Percentiles rank a stretch among this genome's conserved stretches.
Evolutionary conservation across 64 coral and sea anemone species (phyloP).

Genomic region (Montipora efflorescens): DNA sequence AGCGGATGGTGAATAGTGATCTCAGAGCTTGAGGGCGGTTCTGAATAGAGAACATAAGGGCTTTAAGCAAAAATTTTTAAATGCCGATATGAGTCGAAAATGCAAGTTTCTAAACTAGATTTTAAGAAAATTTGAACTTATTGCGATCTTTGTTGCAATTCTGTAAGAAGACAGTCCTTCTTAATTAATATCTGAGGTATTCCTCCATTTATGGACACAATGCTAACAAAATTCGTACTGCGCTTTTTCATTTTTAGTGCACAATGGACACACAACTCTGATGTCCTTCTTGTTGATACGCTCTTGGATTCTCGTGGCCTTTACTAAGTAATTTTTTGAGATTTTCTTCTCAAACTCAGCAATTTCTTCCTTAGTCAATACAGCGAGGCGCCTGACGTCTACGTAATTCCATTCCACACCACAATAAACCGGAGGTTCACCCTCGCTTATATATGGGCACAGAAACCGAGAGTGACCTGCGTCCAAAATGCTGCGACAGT

Average conservation of each 20-base stretch:
- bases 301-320: constrained; percentile 75
- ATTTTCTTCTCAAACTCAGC: constrained; percentile 84
- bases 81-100: background rate
- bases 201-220: constrained; percentile 72
- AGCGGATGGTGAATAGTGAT: constrained; percentile 47
- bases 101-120: background rate
- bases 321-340: constrained; percentile 77
- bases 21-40: constrained; percentile 1
- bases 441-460: constrained; percentile 74
- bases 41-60: constrained; percentile 27
- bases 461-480: constrained; percentile 53
- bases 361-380: constrained; percentile 73
- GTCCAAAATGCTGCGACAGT: constrained; percentile 80
- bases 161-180: background rate
- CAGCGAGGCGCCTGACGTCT: constrained; percentile 81
- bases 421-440: constrained; percentile 68
- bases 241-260: constrained; percentile 34
- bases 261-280: constrained; percentile 65
- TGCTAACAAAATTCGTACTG: constrained; percentile 85
- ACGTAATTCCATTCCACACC: constrained; percentile 79
- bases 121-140: no score
- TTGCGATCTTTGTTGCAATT: no score
- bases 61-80: background rate
- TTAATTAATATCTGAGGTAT: background rate
- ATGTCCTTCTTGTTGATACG: constrained; percentile 58